Conservation (phyloP, 35 echinoderm and acorn worm species). For the Strongylocentrotus purpuratus region DNA sequence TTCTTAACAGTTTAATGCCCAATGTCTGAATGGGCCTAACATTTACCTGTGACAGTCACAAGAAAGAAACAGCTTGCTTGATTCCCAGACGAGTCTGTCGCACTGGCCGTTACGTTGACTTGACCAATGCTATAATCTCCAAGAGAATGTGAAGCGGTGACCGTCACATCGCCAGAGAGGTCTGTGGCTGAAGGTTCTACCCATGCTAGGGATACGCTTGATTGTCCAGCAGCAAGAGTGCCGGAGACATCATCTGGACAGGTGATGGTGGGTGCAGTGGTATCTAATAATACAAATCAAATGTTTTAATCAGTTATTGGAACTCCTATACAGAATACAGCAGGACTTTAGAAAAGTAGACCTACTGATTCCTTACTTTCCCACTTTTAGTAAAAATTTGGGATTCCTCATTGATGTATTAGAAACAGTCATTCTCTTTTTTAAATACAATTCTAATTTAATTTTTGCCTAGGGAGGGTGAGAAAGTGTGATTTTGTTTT, state of each 20-base stretch:
- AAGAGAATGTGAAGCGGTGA: background rate
- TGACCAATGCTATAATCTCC: conserved; percentile 4
- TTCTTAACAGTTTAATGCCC: too few relatives aligned
- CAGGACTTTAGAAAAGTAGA: too few relatives aligned
- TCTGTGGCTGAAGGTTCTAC: background rate
- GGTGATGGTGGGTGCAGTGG: background rate
- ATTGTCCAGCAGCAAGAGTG: background rate
- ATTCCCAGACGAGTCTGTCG: background rate
- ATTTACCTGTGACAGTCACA: background rate
- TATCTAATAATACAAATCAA: background rate
- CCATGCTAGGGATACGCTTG: background rate
- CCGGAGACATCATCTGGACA: background rate
- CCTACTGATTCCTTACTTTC: too few relatives aligned
- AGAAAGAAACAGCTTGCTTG: conserved; percentile 6
- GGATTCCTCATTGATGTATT: too few relatives aligned
- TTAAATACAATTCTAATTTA: too few relatives aligned
- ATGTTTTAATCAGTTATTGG: too few relatives aligned
- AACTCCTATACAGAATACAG: too few relatives aligned
- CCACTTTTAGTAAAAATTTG: too few relatives aligned
- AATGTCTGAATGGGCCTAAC: too few relatives aligned
- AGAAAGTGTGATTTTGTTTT: too few relatives aligned
- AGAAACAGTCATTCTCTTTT: too few relatives aligned
- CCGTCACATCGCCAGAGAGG: conserved; percentile 16
- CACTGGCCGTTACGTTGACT: conserved; percentile 1
- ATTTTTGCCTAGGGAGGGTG: too few relatives aligned